Base-by-base conservation (phyloP, 2,888 invertebrate genomes). In the Allacma fusca region DNA sequence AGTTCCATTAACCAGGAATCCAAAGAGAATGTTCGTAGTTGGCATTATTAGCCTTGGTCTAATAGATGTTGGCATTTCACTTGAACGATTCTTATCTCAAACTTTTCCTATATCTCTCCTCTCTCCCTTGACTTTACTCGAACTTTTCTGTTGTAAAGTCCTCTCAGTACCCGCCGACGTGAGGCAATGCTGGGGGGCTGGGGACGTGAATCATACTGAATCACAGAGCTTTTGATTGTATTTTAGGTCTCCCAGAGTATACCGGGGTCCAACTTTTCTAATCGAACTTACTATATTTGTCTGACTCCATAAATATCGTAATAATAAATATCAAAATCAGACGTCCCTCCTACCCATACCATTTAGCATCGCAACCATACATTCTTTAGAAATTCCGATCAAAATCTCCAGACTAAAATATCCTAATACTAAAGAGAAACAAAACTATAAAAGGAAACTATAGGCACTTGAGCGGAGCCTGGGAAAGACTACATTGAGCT, bases 1-100 rank as follows among this genome's bases (percentile, higher is more conserved):
- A 50, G 50, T 50, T 50, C 50, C 50, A 50, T 50, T 50, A 50
- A 16, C 9, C 50, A 50, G 50, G 19, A 50, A n/a, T n/a, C 50
- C 1, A 50, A 16, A 50, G 50, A 50, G 19, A 50, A 50, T 50
- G 50, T 50, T 50, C 50, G 9, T 16, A 50, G 50, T 50, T 50
- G 50, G 9, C 50, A 50, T 50, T 50, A 50, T 50, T 50, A 50
- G 50, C 50, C 19, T 50, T 5, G 50, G 50, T 50, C 50, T 50
- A 50, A 50, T 50, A 50, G 50, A 50, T 50, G 50, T 50, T 50
- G 50, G 50, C 50, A 50, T 50, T 50, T 50, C 50, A 50, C 19
- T 50, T 50, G 50, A 50, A 50, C 50, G 50, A 50, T 50, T 50
- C 50, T 16, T 50, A 50, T 50, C 50, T 13, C 50, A 50, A 50